Conservation (phyloP, 2,888 invertebrate genomes). For the Strigamia crassipes region DNA sequence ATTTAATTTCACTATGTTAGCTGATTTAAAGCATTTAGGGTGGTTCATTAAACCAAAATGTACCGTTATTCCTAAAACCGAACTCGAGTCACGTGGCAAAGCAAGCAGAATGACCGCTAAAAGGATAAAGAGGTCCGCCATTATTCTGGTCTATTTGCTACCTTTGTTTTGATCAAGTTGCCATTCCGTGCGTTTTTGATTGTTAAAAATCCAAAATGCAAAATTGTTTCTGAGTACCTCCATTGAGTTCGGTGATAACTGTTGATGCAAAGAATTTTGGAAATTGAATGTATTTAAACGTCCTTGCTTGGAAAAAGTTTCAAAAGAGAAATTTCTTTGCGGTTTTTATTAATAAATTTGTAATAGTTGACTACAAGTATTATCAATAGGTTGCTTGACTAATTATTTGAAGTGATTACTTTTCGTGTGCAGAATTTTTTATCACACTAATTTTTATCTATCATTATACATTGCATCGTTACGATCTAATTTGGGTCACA, state of each 20-base stretch:
- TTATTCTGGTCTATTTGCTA: too few relatives aligned
- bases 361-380: conserved; percentile 21
- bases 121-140: too few relatives aligned
- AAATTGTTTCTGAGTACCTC: too few relatives aligned
- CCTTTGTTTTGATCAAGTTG: too few relatives aligned
- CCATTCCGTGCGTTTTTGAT: too few relatives aligned
- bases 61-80: too few relatives aligned
- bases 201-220: too few relatives aligned
- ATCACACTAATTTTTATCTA: neutral
- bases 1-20: too few relatives aligned
- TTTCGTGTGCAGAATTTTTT: neutral
- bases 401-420: neutral
- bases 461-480: neutral
- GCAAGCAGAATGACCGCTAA: too few relatives aligned
- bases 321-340: conserved; percentile 21
- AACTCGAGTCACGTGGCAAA: too few relatives aligned
- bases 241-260: conserved; percentile 7
- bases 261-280: conserved; percentile 21
- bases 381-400: conserved; percentile 16
- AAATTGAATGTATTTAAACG: conserved; percentile 19
- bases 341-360: conserved; percentile 21
- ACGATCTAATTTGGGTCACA: neutral
- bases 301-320: conserved; percentile 11
- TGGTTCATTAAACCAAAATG: too few relatives aligned
- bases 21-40: too few relatives aligned